Conservation (phyloP, 1,140 invertebrate species). For the Hestina assimilis region DNA sequence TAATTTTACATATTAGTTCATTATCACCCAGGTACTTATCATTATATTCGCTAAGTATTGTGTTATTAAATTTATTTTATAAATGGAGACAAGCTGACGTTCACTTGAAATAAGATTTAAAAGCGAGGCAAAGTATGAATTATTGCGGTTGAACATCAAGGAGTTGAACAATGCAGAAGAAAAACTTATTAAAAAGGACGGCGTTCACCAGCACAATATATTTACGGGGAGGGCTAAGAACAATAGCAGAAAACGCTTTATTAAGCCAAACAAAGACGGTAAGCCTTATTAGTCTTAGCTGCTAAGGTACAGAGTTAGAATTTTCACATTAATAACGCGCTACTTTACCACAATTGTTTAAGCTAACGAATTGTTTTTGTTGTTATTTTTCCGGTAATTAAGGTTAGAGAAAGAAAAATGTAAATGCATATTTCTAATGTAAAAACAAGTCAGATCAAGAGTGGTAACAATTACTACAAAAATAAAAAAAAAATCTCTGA, state of each 20-base stretch:
- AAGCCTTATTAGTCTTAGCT: slow-evolving; percentile 29
- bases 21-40: no score
- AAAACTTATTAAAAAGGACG: slow-evolving; percentile 29
- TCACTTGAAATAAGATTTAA: neutral
- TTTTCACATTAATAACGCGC: slow-evolving; percentile 18
- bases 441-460: neutral
- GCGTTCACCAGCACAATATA: slow-evolving; percentile 20
- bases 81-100: no score
- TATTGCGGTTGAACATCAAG: slow-evolving; percentile 19
- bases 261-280: slow-evolving; percentile 25
- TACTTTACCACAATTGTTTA: slow-evolving; percentile 18
- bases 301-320: slow-evolving; percentile 19
- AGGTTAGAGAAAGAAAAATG: no score
- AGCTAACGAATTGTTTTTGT: neutral
- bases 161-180: slow-evolving; percentile 21
- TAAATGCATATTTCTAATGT: no score
- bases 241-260: slow-evolving; percentile 29
- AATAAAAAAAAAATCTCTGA: slow-evolving; percentile 29
- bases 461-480: slow-evolving; percentile 8
- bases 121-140: slow-evolving; percentile 10
- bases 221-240: slow-evolving; percentile 27
- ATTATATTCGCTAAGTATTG: no score
- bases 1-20: no score
- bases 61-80: no score
- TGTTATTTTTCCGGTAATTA: neutral